phyloP scores from a whole-genome alignment of 2,888 invertebrate genomes.

The Zygaena filipendulae region DNA sequence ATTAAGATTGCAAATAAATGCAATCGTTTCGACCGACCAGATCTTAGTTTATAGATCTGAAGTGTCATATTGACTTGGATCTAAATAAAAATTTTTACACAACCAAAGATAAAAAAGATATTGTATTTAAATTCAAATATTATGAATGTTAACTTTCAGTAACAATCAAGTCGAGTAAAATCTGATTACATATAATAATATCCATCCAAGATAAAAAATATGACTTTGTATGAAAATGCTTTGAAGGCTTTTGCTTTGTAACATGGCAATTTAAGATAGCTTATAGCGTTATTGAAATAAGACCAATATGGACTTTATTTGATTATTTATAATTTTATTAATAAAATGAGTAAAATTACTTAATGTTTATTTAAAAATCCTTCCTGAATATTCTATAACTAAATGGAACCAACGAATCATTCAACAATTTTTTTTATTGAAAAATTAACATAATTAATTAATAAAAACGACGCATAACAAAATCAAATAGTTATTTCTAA shows the following conservation, averaged over 20 bases:
- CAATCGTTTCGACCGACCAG: constrained; percentile 68
- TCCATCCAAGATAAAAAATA: constrained; percentile 42
- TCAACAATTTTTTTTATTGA: no score
- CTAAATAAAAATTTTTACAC: constrained; percentile 58
- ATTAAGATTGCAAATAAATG: constrained; percentile 51
- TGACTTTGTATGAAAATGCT: constrained; percentile 40
- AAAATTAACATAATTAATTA: no score
- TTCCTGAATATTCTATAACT: constrained; percentile 1
- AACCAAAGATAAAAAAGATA: constrained; percentile 54
- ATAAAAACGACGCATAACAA: no score
- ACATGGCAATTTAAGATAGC: constrained; percentile 51
- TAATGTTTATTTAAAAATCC: not conserved
- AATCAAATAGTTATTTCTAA: no score
- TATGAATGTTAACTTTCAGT: no score
- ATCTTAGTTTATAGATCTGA: constrained; percentile 56
- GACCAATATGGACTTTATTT: not conserved
- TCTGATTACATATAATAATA: constrained; percentile 40
- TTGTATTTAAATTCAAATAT: no score
- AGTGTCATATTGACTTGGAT: no score
- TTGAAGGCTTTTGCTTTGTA: constrained; percentile 56
- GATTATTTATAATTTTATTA: not conserved
- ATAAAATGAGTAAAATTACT: constrained; percentile 1
- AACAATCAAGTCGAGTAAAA: no score
- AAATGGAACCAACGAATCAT: no score
- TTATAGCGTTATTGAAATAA: constrained; percentile 36